These are phyloP conservation scores for Gavialis gangeticus DNA, from an alignment of 2,113 vertebrate genomes.

Conservation along the genomic window DNA sequence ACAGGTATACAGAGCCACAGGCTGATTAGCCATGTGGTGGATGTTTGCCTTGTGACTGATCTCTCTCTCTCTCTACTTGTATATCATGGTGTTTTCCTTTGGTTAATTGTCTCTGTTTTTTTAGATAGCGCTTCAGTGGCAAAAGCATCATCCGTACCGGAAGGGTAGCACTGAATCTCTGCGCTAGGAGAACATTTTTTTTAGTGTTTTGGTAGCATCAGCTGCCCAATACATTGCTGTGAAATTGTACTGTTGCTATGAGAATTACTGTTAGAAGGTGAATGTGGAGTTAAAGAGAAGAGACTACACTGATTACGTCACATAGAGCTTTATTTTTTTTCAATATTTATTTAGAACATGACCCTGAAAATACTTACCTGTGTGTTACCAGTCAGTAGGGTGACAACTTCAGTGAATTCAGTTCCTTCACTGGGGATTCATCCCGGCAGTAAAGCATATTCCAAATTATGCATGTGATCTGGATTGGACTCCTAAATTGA, in stretches of 20 bases:
- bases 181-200: background rate
- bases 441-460: background rate
- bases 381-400: background rate
- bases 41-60: too few relatives aligned
- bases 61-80: too few relatives aligned
- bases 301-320: background rate
- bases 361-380: background rate
- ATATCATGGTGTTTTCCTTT: background rate
- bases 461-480: background rate
- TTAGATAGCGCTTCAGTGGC: background rate
- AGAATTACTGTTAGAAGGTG: background rate
- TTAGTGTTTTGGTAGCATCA: background rate
- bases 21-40: too few relatives aligned
- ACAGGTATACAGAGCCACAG: too few relatives aligned
- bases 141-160: background rate
- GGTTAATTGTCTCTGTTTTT: background rate
- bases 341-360: background rate
- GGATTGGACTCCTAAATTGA: background rate
- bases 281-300: background rate
- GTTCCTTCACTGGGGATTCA: background rate
- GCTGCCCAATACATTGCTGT: background rate
- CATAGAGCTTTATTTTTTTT: too few relatives aligned
- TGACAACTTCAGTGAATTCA: background rate
- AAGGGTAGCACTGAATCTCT: background rate
- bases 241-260: background rate